Evolutionary conservation across 2,888 invertebrate species (phyloP), one percentile per base, ranked within the genome.

Genomic region (Ichneumoninae sp.): DNA sequence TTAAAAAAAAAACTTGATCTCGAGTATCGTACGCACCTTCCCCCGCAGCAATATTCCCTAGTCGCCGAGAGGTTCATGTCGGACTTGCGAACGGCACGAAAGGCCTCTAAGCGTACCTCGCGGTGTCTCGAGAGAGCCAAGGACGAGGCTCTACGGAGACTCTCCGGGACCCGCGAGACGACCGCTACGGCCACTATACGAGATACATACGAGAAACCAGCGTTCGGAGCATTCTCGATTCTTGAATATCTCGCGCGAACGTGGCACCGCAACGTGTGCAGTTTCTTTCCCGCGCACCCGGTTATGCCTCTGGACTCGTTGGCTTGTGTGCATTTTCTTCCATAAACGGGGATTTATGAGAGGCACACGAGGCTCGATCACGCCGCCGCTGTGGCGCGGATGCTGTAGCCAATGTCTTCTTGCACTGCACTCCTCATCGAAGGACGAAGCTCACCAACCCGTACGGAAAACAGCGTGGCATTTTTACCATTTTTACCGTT

Each of bases 321-420:
- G 69, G 78, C 80, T 80, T 76, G 66, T 70, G 69, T 70, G 83
- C 70, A 66, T 83, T 83, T 83, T 83, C 79, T 80, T 80, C 83
- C 80, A 80, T 83, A 83, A 83, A 76, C 83, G 75, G 83, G 82
- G 57, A 83, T 75, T 83, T 83, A 83, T 80, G 80, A 83, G 80
- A 70, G 75, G 70, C 75, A 19, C 75, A 36, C 75, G 66, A 66
- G 13, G 54, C 44, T 36, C 60, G 66, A 33, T 47, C 62, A 33
- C 22, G 74, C 22, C 44, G 57, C 47, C 26, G 22, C 36, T 54
- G 72, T 66, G 68, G 60, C 69, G 47, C 80, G 72, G 26, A 30
- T 62, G 22, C 74, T 40, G 74, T 68, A 65, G 66, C 74, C 36
- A 13, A 13, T 72, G 77, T 72, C 22, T 72, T 78, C 26, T 54